These are phyloP conservation scores for Crocuta crocuta DNA, from an alignment of 2,113 vertebrate species.

Conservation along the genomic window DNA sequence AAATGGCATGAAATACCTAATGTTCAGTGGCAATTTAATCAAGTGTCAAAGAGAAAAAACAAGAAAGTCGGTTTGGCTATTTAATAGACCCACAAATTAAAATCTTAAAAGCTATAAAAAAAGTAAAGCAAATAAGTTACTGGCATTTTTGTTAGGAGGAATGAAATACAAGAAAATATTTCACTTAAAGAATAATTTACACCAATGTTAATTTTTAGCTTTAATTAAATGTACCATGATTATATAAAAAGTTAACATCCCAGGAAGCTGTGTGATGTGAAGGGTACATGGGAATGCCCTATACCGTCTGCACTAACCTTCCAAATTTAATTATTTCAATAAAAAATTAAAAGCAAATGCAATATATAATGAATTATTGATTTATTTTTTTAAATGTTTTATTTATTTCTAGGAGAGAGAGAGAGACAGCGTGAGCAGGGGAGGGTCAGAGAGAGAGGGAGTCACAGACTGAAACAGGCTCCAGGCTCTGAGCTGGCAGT, in stretches of 20 bases:
- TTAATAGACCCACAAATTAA: neutral
- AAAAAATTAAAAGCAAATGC: neutral
- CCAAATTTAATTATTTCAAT: neutral
- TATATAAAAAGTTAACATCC: neutral
- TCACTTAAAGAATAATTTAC: neutral
- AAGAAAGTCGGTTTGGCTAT: neutral
- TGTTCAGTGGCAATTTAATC: neutral
- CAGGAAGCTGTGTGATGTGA: neutral
- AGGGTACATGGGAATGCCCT: neutral
- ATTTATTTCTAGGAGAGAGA: too few species aligned
- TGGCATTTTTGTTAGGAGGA: neutral
- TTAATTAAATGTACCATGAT: neutral
- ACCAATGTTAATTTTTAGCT: neutral
- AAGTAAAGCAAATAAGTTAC: neutral
- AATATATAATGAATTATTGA: neutral
- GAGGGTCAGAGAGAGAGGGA: too few species aligned
- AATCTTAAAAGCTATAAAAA: neutral
- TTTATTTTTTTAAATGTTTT: neutral
- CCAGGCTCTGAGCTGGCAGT: too few species aligned
- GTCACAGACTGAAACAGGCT: too few species aligned
- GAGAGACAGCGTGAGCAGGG: too few species aligned
- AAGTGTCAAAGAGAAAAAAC: neutral
- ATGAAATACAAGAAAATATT: neutral
- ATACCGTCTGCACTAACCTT: neutral
- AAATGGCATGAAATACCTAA: neutral